These are phyloP conservation scores for Acrobasis suavella DNA, from an alignment of 2,888 invertebrate genomes.

Conservation along the genomic window DNA sequence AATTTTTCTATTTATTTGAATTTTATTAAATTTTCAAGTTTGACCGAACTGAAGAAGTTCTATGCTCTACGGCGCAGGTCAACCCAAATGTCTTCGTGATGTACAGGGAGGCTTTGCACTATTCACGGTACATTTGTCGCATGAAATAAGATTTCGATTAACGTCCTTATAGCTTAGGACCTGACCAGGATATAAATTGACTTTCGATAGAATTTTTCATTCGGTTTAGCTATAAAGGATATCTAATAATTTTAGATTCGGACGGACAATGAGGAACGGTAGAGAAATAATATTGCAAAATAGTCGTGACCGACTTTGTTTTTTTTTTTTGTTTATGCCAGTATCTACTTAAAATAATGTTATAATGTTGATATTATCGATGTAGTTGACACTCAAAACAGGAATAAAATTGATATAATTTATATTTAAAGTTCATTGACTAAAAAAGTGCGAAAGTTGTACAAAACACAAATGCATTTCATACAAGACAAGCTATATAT, in stretches of 20 bases:
- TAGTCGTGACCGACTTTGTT: conserved; percentile 18
- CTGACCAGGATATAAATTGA: conserved; percentile 36
- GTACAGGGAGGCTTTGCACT: conserved; percentile 54
- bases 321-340: background rate
- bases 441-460: too few species aligned
- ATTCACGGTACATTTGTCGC: conserved; percentile 70
- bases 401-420: too few species aligned
- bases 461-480: too few species aligned
- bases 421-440: too few species aligned
- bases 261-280: background rate
- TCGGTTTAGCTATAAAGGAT: background rate
- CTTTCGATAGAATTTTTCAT: conserved; percentile 28
- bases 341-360: too few species aligned
- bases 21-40: background rate
- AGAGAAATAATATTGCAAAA: background rate
- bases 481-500: too few species aligned
- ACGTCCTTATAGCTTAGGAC: conserved; percentile 43
- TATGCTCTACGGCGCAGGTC: conserved; percentile 22
- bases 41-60: conserved; percentile 8
- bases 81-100: conserved; percentile 54
- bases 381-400: too few species aligned
- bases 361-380: too few species aligned
- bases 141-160: conserved; percentile 78
- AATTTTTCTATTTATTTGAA: too few species aligned
- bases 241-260: background rate